phyloP scores from a whole-genome alignment of 2,888 invertebrate genomes.

The Willowsia nigromaculata region DNA sequence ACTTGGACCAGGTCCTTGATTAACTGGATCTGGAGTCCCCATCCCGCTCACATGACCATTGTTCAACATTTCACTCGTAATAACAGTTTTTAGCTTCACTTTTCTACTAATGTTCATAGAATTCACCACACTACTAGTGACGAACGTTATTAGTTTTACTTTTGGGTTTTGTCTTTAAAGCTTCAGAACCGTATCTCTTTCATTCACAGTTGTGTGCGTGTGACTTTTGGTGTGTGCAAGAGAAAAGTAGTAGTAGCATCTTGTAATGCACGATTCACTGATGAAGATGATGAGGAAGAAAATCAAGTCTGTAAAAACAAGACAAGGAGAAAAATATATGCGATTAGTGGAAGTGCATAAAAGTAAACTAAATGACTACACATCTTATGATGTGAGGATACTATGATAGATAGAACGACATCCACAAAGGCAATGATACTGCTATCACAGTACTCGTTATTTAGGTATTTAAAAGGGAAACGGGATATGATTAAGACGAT shows the following conservation, averaged over 20 bases:
- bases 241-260: constrained; percentile 50
- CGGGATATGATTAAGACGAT: not conserved
- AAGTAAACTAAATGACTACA: not conserved
- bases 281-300: constrained; percentile 47
- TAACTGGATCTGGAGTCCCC: constrained; percentile 74
- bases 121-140: constrained; percentile 7
- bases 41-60: constrained; percentile 78
- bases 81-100: constrained; percentile 30
- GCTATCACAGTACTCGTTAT: not conserved
- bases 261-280: constrained; percentile 35
- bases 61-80: constrained; percentile 76
- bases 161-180: constrained; percentile 31
- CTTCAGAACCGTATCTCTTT: constrained; percentile 62
- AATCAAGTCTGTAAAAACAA: constrained; percentile 65
- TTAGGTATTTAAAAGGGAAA: not conserved
- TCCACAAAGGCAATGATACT: not conserved
- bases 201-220: constrained; percentile 56
- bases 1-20: constrained; percentile 69
- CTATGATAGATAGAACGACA: not conserved
- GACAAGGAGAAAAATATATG: constrained; percentile 59
- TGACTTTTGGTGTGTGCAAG: constrained; percentile 11
- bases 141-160: not conserved
- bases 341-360: constrained; percentile 11
- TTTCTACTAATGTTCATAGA: not conserved
- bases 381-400: no score